Evolutionary conservation across 2,888 invertebrate genomes (phyloP).

Genomic region (Itoplectis maculator): DNA sequence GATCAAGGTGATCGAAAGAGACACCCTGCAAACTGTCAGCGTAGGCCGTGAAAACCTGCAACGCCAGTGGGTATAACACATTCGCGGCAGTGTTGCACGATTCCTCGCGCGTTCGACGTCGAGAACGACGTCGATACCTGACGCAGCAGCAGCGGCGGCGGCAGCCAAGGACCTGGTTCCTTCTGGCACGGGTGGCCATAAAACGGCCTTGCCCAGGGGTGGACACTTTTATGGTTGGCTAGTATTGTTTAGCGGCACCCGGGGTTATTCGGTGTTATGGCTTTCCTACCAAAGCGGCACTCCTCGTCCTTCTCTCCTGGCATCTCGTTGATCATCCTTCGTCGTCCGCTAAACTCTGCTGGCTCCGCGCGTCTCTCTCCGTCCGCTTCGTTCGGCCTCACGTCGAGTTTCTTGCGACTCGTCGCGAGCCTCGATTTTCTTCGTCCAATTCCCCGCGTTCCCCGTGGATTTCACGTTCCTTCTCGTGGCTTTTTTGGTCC

Average conservation of each 20-base stretch:
- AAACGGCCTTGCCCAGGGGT: conserved; percentile 76
- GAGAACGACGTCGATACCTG: conserved; percentile 58
- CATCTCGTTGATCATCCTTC: conserved; percentile 4
- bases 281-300: conserved; percentile 45
- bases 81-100: background rate
- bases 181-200: conserved; percentile 74
- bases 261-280: conserved; percentile 62
- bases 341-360: background rate
- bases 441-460: conserved; percentile 1
- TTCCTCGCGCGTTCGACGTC: conserved; percentile 12
- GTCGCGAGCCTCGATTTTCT: conserved; percentile 21
- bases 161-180: conserved; percentile 63
- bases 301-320: conserved; percentile 11
- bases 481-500: background rate
- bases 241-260: conserved; percentile 76
- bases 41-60: background rate
- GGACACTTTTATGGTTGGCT: conserved; percentile 81
- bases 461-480: conserved; percentile 7
- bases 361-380: background rate
- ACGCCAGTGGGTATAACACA: conserved; percentile 9
- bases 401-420: background rate
- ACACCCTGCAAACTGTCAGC: conserved; percentile 50
- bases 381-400: background rate
- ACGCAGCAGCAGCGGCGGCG: conserved; percentile 37
- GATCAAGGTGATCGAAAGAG: conserved; percentile 16